Base-by-base conservation (phyloP, 2,888 invertebrate genomes). In the Teinopalpus imperialis region DNA sequence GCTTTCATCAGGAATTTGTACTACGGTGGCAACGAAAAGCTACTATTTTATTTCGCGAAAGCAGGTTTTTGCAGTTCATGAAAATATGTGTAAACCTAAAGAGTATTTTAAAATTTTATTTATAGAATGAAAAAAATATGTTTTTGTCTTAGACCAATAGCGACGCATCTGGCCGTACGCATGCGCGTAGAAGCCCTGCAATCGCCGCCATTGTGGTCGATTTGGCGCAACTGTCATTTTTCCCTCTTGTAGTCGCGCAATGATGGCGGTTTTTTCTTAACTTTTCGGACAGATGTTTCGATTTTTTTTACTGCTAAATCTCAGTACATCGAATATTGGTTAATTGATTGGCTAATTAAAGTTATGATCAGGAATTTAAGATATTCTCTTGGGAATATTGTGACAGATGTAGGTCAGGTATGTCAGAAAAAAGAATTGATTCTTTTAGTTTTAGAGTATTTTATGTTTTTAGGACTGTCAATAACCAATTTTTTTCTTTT, bases 201-300 rank as follows among this genome's bases (percentile, higher is more conserved):
- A 72, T 55, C 50, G 61, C 66, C 18, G 44, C 16, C 62, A 67
- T 67, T 69, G 70, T 66, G 69, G 69, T 74, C 65, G 67, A 76
- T 57, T 79, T 64, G 58, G 53, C 57, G 52, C 83, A 85, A 81
- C 83, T 85, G 83, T 76, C 74, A 81, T 59, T 70, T 73, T 72
- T 69, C 63, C 67, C 69, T 68, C 68, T 65, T 66, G 59, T 64
- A 64, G 49, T 62, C 57, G 56, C 32, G 56, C 49, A 50, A 48
- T 51, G 59, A 65, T 66, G 63, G 54, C 57, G 14, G 39, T 40
- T 48, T 55, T 58, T 54, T 61, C 46, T 37, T 30, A 27, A 29
- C 34, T 32, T 37, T 52, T 53, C 51, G 41, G 52, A 53, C 78
- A 80, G 74, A 74, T 81, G 80, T 56, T 56, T 26, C 32, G 2